These are phyloP conservation scores for Chitala chitala DNA, from an alignment of 2,113 vertebrate genomes.

Conservation along the genomic window DNA sequence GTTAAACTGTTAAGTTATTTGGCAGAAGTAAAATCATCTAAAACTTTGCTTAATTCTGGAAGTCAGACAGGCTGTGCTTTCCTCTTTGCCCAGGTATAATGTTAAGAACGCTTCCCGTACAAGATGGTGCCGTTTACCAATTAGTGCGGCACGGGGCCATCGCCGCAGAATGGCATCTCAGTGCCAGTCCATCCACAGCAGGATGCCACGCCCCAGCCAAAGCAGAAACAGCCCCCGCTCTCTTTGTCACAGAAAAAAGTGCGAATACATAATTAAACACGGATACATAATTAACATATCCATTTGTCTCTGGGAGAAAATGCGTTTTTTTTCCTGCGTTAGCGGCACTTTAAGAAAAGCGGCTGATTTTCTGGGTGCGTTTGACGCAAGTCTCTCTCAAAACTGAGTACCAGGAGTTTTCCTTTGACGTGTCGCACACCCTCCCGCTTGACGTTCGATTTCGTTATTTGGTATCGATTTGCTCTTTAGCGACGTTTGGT, in stretches of 20 bases:
- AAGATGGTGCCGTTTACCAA: not conserved
- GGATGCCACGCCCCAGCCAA: not conserved
- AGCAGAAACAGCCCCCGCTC: not conserved
- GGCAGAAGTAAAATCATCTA: too few relatives aligned
- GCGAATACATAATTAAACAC: slow-evolving; percentile 13
- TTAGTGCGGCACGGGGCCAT: not conserved
- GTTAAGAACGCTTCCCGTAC: not conserved
- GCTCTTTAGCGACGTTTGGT: too few relatives aligned
- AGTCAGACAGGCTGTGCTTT: not conserved
- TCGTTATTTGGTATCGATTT: not conserved
- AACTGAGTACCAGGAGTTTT: too few relatives aligned
- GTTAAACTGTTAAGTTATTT: too few relatives aligned
- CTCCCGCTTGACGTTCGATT: not conserved
- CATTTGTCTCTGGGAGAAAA: slow-evolving; percentile 9
- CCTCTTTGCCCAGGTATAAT: not conserved
- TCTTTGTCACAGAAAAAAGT: slow-evolving; percentile 3
- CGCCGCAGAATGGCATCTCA: not conserved
- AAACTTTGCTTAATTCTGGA: too few relatives aligned
- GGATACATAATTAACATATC: slow-evolving; percentile 16
- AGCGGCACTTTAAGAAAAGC: too few relatives aligned
- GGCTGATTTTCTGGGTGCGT: too few relatives aligned
- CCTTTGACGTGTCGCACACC: not conserved
- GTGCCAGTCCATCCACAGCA: not conserved
- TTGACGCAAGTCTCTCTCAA: too few relatives aligned
- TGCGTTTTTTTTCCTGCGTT: not conserved